Conservation (phyloP, 2,888 invertebrate species). For the Drosophila niveifrons region DNA sequence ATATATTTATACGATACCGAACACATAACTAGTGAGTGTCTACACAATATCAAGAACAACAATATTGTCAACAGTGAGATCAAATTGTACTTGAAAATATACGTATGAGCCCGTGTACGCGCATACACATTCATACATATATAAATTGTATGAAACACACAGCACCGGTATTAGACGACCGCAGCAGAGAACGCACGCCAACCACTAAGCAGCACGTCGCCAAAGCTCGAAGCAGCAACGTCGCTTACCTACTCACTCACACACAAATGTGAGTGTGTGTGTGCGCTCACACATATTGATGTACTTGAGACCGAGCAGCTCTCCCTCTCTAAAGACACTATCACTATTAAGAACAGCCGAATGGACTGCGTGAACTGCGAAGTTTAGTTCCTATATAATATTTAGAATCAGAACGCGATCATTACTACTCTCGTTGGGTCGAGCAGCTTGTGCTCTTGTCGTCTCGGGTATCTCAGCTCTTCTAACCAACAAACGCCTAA, state of each 20-base stretch:
- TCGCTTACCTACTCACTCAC: slow-evolving; percentile 46
- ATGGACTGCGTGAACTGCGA: slow-evolving; percentile 36
- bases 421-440: slow-evolving; percentile 40
- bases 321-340: slow-evolving; percentile 10
- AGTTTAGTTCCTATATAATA: slow-evolving; percentile 52
- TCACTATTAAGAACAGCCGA: slow-evolving; percentile 45
- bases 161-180: slow-evolving; percentile 46
- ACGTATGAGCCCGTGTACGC: not conserved
- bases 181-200: slow-evolving; percentile 31
- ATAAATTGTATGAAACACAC: slow-evolving; percentile 37
- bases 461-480: slow-evolving; percentile 55
- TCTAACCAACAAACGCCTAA: slow-evolving; percentile 66
- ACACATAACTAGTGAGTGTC: slow-evolving; percentile 26
- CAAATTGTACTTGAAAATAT: slow-evolving; percentile 69
- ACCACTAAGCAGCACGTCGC: slow-evolving; percentile 25
- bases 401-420: slow-evolving; percentile 59
- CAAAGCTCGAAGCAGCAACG: slow-evolving; percentile 34
- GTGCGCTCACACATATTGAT: not conserved
- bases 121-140: not conserved
- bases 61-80: slow-evolving; percentile 16
- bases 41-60: slow-evolving; percentile 27
- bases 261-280: slow-evolving; percentile 4
- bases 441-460: slow-evolving; percentile 40
- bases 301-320: not conserved
- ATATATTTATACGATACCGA: slow-evolving; percentile 45